Conservation (phyloP, 2,113 vertebrate genomes). For the Eurystomus gularis region DNA sequence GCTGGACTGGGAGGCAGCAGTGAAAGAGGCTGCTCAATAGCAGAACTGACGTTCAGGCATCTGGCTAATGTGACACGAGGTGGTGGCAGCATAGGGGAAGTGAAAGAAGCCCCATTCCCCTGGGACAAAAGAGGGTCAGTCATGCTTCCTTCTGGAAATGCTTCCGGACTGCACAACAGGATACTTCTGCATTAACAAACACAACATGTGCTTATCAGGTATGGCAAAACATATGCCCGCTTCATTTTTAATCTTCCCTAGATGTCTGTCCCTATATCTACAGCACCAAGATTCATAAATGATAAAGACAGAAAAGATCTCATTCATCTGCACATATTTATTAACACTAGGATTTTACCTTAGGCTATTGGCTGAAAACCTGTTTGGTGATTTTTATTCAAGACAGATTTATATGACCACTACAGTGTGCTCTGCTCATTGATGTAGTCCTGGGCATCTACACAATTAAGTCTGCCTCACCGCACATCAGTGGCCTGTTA, state of each 20-base stretch:
- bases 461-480: conserved; percentile 74
- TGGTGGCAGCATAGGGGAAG: not conserved
- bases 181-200: not conserved
- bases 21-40: not conserved
- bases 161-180: not conserved
- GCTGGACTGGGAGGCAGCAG: not conserved
- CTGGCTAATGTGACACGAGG: not conserved
- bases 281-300: conserved; percentile 28
- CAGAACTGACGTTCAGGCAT: not conserved
- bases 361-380: conserved; percentile 70
- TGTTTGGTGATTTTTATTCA: conserved; percentile 70
- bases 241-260: conserved; percentile 35
- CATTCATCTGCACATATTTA: conserved; percentile 68
- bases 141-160: not conserved
- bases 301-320: conserved; percentile 65
- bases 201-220: not conserved
- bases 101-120: not conserved
- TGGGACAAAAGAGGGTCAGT: not conserved
- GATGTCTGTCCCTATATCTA: conserved; percentile 33
- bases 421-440: conserved; percentile 51
- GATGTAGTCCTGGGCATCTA: conserved; percentile 68
- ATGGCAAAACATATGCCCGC: not conserved
- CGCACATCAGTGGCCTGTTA: conserved; percentile 74
- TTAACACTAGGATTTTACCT: conserved; percentile 74
- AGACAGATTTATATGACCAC: conserved; percentile 65